Conservation (phyloP, 2,797 vertebrate genomes). For the Setipinna tenuifilis region DNA sequence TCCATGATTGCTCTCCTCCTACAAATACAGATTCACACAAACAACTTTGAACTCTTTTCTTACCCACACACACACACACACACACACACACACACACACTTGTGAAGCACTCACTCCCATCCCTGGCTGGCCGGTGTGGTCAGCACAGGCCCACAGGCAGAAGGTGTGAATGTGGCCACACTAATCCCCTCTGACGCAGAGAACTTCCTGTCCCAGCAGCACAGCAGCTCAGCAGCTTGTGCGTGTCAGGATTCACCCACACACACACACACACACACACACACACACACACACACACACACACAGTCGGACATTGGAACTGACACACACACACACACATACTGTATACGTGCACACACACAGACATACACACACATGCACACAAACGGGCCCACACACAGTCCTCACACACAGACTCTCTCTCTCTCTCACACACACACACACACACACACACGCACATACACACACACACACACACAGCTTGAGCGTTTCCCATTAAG, state of each 20-base stretch:
- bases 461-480: conserved; percentile 10
- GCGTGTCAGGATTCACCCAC: no score
- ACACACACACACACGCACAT: neutral
- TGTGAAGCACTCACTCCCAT: neutral
- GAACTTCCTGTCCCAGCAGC: neutral
- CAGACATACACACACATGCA: neutral
- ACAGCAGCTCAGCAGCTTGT: neutral
- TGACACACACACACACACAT: neutral
- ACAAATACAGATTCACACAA: no score
- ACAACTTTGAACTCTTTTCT: no score
- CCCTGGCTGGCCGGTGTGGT: neutral
- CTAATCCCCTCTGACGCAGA: neutral
- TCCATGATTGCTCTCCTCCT: no score
- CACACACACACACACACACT: no score
- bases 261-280: neutral
- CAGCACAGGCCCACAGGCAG: neutral
- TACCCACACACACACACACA: no score
- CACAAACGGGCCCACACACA: neutral
- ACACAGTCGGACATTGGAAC: no score
- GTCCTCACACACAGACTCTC: no score
- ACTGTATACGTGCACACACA: neutral
- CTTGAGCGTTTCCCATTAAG: conserved; percentile 34
- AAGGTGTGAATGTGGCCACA: neutral
- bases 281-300: neutral
- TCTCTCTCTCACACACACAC: neutral